Conservation (phyloP, 2,113 vertebrate species). For the Synodontis membranacea region DNA sequence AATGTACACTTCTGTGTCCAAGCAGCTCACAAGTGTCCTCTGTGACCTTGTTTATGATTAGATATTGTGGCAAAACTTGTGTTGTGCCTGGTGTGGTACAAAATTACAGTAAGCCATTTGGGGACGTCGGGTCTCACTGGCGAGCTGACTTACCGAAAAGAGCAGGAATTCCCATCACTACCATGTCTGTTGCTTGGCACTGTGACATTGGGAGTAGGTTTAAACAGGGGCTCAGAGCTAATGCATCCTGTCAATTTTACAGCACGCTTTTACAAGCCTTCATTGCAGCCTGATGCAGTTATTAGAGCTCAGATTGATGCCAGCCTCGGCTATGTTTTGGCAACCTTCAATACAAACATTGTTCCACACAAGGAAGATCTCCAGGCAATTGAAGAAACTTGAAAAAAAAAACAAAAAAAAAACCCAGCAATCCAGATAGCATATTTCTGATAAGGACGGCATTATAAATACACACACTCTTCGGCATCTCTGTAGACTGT, state of each 20-base stretch:
- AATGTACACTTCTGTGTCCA: background rate
- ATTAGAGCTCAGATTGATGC: constrained; percentile 8
- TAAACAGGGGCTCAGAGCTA: constrained; percentile 3
- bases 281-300: constrained; percentile 14
- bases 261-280: constrained; percentile 32
- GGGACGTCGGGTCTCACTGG: background rate
- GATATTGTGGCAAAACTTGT: background rate
- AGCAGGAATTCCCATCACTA: background rate
- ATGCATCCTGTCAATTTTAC: constrained; percentile 36
- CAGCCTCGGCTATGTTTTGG: constrained; percentile 19
- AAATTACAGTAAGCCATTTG: background rate
- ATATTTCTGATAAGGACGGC: background rate
- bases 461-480: background rate
- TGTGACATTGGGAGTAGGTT: constrained; percentile 18
- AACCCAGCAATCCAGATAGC: background rate
- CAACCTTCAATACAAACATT: constrained; percentile 30
- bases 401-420: background rate
- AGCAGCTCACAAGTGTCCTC: background rate
- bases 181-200: background rate
- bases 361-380: constrained; percentile 4
- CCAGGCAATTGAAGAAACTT: background rate
- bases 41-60: background rate
- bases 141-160: background rate
- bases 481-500: background rate
- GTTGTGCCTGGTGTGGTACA: background rate